Evolutionary conservation across 2,888 invertebrate species (phyloP), one percentile per base, ranked within the genome.

Genomic region (Tachina fera): DNA sequence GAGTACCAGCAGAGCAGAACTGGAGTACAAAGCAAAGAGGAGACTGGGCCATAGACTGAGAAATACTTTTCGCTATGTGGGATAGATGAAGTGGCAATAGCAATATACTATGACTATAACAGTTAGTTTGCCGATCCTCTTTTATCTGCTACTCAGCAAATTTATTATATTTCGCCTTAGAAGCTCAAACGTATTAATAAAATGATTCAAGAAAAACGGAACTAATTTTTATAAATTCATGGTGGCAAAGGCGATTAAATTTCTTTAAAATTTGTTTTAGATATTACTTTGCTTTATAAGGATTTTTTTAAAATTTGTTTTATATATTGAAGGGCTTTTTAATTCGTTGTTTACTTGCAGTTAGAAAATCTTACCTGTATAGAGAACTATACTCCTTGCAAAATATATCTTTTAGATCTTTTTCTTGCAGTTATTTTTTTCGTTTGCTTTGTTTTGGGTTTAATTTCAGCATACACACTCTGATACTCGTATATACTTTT

Each of bases 11-110:
- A n/a, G 58, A 39, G 43, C 58, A 43, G 45, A 45, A 31, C 31
- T 31, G 47, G 11, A 56, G 22, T 22, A 49, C 10, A 6, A 31
- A 67, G 68, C 41, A 49, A 14, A 75, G 56, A 51, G 53, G 11
- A 76, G 65, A 49, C 47, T 49, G 65, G 68, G 61, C 49, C 19
- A 49, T 22, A 47, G 63, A 45, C 22, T 45, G 9, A 68, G 60
- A 58, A 53, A 61, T 83, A 74, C 67, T 72, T 83, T 60, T 67
- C 22, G 61, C 51, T 74, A 47, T 71, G 51, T 53, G 68, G 60
- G 61, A 49, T 68, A 80, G 70, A 75, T 45, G 74, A 75, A 84
- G 86, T 84, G 86, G 86, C 67, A 86, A 83, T 86, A 83, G 79
- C 49, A 80, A 80, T 83, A 83, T 80, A 77, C 83, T 76, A 49